Evolutionary conservation across 2,113 vertebrate species (phyloP).

Genomic region (Bubo scandiacus): DNA sequence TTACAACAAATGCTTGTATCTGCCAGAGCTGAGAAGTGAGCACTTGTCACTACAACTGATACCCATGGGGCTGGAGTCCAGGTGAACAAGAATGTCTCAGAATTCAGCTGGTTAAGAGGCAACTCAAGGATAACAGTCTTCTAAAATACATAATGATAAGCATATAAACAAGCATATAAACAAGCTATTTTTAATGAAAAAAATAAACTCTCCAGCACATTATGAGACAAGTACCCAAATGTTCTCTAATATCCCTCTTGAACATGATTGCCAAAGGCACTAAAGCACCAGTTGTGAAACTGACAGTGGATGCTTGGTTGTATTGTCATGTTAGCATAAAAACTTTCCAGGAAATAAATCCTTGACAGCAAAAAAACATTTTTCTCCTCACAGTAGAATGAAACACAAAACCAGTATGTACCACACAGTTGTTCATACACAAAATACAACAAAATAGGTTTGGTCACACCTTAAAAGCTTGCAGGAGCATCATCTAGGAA

Average conservation of each 20-base stretch:
- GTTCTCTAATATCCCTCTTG: not conserved
- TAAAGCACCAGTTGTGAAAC: not conserved
- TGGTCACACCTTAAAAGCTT: not conserved
- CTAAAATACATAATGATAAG: not conserved
- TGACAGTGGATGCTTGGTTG: fast-evolving
- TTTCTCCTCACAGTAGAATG: not conserved
- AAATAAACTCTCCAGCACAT: not conserved
- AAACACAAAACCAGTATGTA: not conserved
- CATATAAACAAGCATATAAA: not conserved
- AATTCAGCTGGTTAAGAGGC: not conserved
- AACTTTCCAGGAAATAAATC: not conserved
- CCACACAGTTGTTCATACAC: not conserved
- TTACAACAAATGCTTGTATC: not conserved
- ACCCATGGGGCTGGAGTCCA: not conserved
- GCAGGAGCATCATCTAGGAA: not conserved
- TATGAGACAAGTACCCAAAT: not conserved
- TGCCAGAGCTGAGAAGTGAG: not conserved
- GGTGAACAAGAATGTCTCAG: not conserved
- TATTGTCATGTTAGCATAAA: fast-evolving
- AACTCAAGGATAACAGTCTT: not conserved
- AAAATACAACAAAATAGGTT: not conserved
- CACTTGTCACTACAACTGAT: too few relatives aligned
- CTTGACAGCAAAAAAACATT: not conserved
- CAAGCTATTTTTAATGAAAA: not conserved
- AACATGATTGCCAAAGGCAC: not conserved